phyloP scores from a whole-genome alignment of 2,797 vertebrate species.

The Salmo trutta region DNA sequence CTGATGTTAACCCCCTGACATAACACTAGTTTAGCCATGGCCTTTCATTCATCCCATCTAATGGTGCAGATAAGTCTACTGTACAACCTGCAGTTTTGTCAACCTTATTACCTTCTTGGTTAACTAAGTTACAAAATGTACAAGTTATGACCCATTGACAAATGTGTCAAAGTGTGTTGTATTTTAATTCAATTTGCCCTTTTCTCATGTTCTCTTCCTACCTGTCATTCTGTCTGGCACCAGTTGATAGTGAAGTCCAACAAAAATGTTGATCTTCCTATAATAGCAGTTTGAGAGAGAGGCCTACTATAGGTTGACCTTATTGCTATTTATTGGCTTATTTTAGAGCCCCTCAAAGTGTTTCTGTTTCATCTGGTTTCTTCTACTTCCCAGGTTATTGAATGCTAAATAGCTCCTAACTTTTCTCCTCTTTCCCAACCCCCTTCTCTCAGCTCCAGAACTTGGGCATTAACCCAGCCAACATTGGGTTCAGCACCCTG shows the following conservation, averaged over 20 bases:
- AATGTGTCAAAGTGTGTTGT: background rate
- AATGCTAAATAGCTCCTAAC: background rate
- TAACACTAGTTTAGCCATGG: constrained; percentile 25
- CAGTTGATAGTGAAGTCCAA: background rate
- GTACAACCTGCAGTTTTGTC: too few species aligned
- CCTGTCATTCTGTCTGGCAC: background rate
- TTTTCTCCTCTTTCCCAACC: background rate
- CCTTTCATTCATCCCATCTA: background rate
- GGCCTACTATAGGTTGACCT: background rate
- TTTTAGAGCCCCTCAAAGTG: background rate
- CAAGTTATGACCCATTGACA: background rate
- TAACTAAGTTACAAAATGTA: background rate
- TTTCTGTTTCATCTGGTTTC: background rate
- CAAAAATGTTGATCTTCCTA: background rate
- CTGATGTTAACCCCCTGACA: constrained; percentile 14
- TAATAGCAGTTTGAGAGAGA: background rate
- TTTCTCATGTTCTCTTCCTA: too few species aligned
- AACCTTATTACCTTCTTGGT: too few species aligned
- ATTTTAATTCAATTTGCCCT: too few species aligned
- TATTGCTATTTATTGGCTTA: background rate
- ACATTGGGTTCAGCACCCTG: constrained; percentile 98
- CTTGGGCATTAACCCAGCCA: constrained; percentile 96
- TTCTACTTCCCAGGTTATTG: background rate
- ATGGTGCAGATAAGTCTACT: background rate
- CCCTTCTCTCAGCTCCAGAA: constrained; percentile 88